Percentiles rank a stretch among this genome's conserved stretches.
Evolutionary conservation across 2,113 vertebrate species (phyloP).

Genomic region (Phrynocephalus versicolor): DNA sequence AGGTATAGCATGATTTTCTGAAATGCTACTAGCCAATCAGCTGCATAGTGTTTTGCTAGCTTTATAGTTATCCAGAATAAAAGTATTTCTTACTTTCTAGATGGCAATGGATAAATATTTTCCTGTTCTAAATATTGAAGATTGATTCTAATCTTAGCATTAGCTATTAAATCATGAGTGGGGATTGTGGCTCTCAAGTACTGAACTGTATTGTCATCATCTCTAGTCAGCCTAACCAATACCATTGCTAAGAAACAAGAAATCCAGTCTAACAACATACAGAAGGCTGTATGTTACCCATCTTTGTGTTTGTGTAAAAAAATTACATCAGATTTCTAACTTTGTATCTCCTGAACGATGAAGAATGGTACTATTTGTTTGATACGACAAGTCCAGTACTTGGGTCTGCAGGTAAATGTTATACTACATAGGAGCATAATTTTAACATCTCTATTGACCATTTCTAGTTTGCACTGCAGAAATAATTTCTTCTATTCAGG

Average conservation of each 20-base stretch:
- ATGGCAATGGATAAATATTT: background rate
- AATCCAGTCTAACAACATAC: too few relatives aligned
- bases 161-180: background rate
- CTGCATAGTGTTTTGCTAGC: background rate
- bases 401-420: background rate
- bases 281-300: too few relatives aligned
- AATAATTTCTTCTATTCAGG: background rate
- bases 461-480: background rate
- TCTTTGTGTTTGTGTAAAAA: too few relatives aligned
- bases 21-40: background rate
- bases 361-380: too few relatives aligned
- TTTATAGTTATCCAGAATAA: slow-evolving; percentile 1
- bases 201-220: too few relatives aligned
- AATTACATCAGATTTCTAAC: background rate
- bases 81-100: background rate
- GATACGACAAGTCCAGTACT: too few relatives aligned
- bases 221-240: too few relatives aligned
- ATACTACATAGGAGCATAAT: background rate
- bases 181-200: too few relatives aligned
- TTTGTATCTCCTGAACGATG: background rate
- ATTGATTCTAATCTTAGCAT: background rate
- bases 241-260: too few relatives aligned
- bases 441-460: background rate
- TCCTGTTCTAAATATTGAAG: background rate
- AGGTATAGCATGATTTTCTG: background rate